A percentile compares a stretch with the other conserved stretches of the same genome.
Conservation (phyloP, 2,888 invertebrate species). For the Mellilla xanthometata region DNA sequence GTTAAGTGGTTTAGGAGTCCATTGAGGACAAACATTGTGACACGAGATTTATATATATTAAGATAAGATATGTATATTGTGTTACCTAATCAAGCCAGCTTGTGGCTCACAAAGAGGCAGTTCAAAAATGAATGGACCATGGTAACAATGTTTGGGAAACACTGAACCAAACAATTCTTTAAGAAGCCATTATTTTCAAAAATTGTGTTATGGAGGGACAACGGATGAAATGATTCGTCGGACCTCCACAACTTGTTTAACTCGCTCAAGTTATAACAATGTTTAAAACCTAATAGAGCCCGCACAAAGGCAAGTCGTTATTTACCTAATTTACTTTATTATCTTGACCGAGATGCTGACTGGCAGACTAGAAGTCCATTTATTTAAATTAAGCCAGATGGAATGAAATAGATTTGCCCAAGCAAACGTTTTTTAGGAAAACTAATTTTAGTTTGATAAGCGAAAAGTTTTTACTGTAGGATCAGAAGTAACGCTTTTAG, state of each 20-base stretch:
- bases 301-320: constrained; percentile 30
- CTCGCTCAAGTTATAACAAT: constrained; percentile 22
- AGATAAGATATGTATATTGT: too few relatives aligned
- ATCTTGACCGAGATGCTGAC: constrained; percentile 33
- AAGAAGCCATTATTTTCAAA: too few relatives aligned
- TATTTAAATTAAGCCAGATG: constrained; percentile 40
- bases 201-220: too few relatives aligned
- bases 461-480: constrained; percentile 19
- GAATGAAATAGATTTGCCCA: constrained; percentile 35
- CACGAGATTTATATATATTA: too few relatives aligned
- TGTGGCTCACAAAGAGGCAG: too few relatives aligned
- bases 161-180: too few relatives aligned
- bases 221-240: background rate
- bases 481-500: constrained; percentile 16
- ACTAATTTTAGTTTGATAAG: constrained; percentile 34
- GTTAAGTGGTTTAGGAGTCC: too few relatives aligned
- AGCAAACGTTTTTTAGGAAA: constrained; percentile 29
- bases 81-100: too few relatives aligned
- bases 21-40: too few relatives aligned
- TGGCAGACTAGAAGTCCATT: constrained; percentile 35
- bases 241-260: constrained; percentile 4
- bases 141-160: too few relatives aligned
- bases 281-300: constrained; percentile 26
- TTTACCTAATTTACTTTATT: constrained; percentile 41
- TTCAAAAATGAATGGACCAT: too few relatives aligned